These are phyloP conservation scores for Proterorhinus semilunaris DNA, from an alignment of 2,113 vertebrate genomes.

Conservation along the genomic window DNA sequence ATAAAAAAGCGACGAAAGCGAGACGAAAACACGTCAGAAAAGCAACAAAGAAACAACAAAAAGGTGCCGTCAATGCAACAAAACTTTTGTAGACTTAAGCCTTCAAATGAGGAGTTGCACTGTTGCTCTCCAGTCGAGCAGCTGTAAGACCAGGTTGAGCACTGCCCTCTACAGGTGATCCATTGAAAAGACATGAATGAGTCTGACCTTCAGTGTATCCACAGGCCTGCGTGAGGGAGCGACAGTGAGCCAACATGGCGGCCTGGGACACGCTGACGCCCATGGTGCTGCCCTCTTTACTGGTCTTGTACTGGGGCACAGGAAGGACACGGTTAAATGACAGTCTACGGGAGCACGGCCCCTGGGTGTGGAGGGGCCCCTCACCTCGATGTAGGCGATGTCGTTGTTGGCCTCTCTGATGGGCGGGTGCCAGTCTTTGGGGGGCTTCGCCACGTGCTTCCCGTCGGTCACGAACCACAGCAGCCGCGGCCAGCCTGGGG, in stretches of 20 bases:
- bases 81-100: too few species aligned
- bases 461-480: slow-evolving; percentile 96
- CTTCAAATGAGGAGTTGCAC: too few species aligned
- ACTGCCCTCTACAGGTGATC: too few species aligned
- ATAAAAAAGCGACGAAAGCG: too few species aligned
- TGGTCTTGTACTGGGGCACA: slow-evolving; percentile 88
- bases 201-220: slow-evolving; percentile 91
- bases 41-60: too few species aligned
- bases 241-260: slow-evolving; percentile 90
- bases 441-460: slow-evolving; percentile 91
- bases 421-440: slow-evolving; percentile 89
- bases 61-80: too few species aligned
- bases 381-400: slow-evolving; percentile 93
- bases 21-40: too few species aligned
- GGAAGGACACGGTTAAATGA: slow-evolving; percentile 12
- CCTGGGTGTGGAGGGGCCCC: background rate
- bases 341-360: background rate
- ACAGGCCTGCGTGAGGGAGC: slow-evolving; percentile 89
- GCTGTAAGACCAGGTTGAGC: too few species aligned
- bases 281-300: slow-evolving; percentile 95
- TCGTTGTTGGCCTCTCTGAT: slow-evolving; percentile 80
- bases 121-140: too few species aligned
- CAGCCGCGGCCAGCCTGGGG: slow-evolving; percentile 89
- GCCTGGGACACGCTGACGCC: slow-evolving; percentile 88
- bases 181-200: background rate